These are phyloP conservation scores for Electrona antarctica DNA, from an alignment of 2,113 vertebrate genomes.

Conservation along the genomic window DNA sequence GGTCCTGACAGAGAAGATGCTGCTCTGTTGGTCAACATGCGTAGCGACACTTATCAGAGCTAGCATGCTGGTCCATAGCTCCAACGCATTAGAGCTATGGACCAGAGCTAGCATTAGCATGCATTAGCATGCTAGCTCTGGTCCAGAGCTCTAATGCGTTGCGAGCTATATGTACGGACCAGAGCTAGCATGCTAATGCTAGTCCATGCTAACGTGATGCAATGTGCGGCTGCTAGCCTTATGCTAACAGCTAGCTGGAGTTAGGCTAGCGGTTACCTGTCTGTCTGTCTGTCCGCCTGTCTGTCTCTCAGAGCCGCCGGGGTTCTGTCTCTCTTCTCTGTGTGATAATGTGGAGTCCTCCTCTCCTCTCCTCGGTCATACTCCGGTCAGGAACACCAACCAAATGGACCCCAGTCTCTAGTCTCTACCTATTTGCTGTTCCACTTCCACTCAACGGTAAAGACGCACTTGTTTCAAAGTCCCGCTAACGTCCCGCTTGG, in stretches of 20 bases:
- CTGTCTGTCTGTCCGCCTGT: slow-evolving; percentile 21
- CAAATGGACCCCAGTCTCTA: neutral
- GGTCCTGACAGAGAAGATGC: too few relatives aligned
- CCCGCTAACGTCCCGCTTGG: neutral
- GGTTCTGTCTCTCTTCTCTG: slow-evolving; percentile 29
- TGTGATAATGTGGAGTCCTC: neutral
- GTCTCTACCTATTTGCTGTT: neutral
- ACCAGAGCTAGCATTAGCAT: neutral
- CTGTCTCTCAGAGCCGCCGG: slow-evolving; percentile 48
- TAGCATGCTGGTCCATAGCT: neutral
- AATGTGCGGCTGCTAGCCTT: slow-evolving; percentile 34
- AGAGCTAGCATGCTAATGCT: neutral
- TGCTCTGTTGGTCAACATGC: too few relatives aligned
- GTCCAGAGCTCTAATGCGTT: too few relatives aligned
- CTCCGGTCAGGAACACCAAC: slow-evolving; percentile 34
- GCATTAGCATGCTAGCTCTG: too few relatives aligned
- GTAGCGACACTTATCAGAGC: neutral
- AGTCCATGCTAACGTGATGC: slow-evolving; percentile 41
- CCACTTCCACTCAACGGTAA: too few relatives aligned
- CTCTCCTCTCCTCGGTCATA: slow-evolving; percentile 50
- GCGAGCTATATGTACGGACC: too few relatives aligned
- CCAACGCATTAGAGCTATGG: neutral
- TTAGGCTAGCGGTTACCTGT: slow-evolving; percentile 54
- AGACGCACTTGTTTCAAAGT: neutral
- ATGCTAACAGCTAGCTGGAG: slow-evolving; percentile 25